Percentiles rank a stretch among this genome's conserved stretches.
Evolutionary conservation across 1,140 invertebrate species (phyloP).

Genomic region (Sycophaga agraensis): DNA sequence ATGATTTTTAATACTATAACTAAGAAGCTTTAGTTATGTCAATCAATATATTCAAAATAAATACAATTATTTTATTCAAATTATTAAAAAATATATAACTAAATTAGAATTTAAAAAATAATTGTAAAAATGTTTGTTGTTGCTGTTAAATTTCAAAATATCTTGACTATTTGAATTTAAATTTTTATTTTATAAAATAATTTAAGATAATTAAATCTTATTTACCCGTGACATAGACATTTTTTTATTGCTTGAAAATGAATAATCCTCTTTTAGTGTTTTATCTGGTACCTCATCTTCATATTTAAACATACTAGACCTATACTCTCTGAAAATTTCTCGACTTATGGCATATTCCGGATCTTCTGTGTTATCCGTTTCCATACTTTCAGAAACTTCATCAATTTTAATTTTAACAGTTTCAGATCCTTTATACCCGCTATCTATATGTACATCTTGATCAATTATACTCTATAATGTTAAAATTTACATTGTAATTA

Average conservation of each 20-base stretch:
- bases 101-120: neutral
- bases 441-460: neutral
- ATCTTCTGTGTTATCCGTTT: neutral
- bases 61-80: neutral
- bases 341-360: constrained; percentile 9
- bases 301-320: constrained; percentile 19
- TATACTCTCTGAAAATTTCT: constrained; percentile 8
- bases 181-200: neutral
- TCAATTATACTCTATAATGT: neutral
- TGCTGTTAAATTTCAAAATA: neutral
- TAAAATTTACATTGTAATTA: neutral
- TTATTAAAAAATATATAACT: neutral
- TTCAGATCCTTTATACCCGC: constrained; percentile 12
- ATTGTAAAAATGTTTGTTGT: neutral
- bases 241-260: constrained; percentile 14
- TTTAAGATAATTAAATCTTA: neutral
- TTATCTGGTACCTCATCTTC: neutral
- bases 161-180: neutral
- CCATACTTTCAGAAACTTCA: neutral
- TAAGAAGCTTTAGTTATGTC: too few relatives aligned
- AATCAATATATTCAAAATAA: neutral
- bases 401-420: neutral
- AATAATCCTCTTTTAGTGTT: constrained; percentile 14
- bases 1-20: too few relatives aligned
- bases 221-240: constrained; percentile 21